Conservation (phyloP, 2,113 vertebrate genomes). For the Rynchops niger region DNA sequence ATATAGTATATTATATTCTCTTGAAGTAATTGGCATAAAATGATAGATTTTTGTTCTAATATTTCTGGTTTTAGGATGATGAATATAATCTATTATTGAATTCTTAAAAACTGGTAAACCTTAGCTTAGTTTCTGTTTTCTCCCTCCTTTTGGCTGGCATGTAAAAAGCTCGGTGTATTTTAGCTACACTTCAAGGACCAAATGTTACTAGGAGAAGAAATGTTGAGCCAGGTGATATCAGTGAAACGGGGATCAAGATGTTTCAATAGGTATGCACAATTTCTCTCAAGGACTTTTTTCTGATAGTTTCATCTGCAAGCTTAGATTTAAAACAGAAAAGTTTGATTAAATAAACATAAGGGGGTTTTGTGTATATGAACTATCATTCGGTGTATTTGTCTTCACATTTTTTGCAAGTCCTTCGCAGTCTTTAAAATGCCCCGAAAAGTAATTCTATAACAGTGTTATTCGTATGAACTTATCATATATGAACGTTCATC, state of each 20-base stretch:
- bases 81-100: background rate
- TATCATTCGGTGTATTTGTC: background rate
- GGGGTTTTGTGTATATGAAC: rapidly evolving
- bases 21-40: background rate
- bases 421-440: background rate
- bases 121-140: background rate
- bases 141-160: background rate
- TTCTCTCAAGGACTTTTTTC: background rate
- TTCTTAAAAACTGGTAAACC: background rate
- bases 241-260: background rate
- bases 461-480: background rate
- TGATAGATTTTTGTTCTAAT: background rate
- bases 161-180: background rate
- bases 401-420: background rate
- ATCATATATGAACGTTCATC: background rate
- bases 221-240: background rate
- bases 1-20: background rate
- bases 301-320: background rate
- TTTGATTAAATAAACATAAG: background rate
- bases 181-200: background rate
- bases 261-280: background rate
- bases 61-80: background rate
- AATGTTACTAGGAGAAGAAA: background rate
- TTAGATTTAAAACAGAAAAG: background rate
- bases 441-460: background rate